phyloP scores from a whole-genome alignment of 2,113 vertebrate species.

The Heteronetta atricapilla region DNA sequence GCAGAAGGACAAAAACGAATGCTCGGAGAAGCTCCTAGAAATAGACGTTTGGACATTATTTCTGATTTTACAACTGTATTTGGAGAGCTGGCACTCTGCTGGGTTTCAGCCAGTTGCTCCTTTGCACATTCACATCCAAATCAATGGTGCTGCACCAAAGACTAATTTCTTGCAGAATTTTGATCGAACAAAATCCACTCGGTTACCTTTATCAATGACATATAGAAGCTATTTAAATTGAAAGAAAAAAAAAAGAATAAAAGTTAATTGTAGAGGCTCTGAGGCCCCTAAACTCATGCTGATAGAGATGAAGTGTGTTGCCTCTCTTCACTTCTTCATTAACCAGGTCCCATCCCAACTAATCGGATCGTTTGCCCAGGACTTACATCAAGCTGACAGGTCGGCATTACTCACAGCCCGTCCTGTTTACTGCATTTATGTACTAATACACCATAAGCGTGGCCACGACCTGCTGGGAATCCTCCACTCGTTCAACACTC shows the following conservation, averaged over 20 bases:
- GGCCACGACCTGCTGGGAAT: neutral
- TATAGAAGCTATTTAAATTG: accelerated
- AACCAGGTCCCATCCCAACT: accelerated
- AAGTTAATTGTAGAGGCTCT: neutral
- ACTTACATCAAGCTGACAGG: neutral
- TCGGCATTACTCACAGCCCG: neutral
- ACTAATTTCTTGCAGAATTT: neutral
- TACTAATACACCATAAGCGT: neutral
- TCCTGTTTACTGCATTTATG: neutral
- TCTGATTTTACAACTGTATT: neutral
- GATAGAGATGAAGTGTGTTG: accelerated
- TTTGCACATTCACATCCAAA: neutral
- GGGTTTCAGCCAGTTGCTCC: neutral
- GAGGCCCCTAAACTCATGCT: neutral
- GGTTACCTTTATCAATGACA: neutral
- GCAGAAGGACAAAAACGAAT: neutral
- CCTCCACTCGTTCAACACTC: neutral
- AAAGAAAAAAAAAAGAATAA: neutral
- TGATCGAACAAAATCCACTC: neutral
- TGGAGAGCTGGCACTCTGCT: neutral
- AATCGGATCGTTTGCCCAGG: accelerated
- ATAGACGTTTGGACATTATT: neutral
- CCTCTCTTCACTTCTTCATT: neutral
- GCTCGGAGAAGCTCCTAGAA: neutral
- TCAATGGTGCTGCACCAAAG: neutral